Percentiles rank a stretch among this genome's conserved stretches.
phyloP scores from a whole-genome alignment of 2,797 vertebrate species.

The Glyptemys insculpta region DNA sequence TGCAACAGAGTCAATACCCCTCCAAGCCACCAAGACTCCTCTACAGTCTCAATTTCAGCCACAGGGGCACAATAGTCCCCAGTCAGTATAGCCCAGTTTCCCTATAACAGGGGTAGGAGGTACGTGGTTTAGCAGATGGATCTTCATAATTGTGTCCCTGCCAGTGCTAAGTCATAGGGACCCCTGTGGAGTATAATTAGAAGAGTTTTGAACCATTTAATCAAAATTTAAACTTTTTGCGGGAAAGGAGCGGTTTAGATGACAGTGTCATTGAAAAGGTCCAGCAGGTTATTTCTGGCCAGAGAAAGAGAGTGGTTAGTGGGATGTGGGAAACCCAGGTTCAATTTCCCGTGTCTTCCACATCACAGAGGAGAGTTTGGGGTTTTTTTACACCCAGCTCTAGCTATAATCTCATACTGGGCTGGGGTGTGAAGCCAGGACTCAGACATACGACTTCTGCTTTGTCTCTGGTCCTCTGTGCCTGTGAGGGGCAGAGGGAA shows the following conservation, averaged over 20 bases:
- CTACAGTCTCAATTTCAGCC: not conserved
- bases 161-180: not conserved
- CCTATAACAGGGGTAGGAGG: not conserved
- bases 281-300: not conserved
- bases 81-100: not conserved
- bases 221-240: not conserved
- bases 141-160: not conserved
- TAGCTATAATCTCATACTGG: not conserved
- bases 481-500: not conserved
- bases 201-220: not conserved
- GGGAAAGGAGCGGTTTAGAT: not conserved
- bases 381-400: not conserved
- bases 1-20: not conserved
- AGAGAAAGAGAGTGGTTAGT: not conserved
- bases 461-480: not conserved
- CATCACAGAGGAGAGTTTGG: not conserved
- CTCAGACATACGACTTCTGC: rapidly evolving
- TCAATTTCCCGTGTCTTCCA: not conserved
- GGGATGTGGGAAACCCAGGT: not conserved
- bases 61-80: not conserved
- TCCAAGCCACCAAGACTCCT: not conserved
- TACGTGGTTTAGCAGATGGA: not conserved
- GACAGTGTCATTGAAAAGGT: too few relatives aligned
- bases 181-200: not conserved
- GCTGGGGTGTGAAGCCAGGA: rapidly evolving